Evolutionary conservation across 1,140 invertebrate species (phyloP), one percentile per base, ranked within the genome.

Genomic region (Neodiprion fabricii): DNA sequence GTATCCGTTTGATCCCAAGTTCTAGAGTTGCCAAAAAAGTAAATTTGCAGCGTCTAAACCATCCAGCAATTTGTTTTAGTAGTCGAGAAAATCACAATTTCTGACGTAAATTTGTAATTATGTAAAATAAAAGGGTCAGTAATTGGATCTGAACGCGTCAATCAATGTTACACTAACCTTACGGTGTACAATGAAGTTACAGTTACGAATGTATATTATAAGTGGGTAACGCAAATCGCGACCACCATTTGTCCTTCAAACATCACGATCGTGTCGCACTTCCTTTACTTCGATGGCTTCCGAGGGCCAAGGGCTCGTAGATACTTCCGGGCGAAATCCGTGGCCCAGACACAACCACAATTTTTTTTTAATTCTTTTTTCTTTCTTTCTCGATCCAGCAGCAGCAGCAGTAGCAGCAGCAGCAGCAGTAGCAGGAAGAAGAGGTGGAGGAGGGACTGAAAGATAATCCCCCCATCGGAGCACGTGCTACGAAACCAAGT

Each of bases 401-500:
- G 11, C 53, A 61, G n/a, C 11, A 61, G 53, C n/a, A 14, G 53
- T 9, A 61, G 28, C 53, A 14, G 11, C 11, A 8, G 5, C 53
- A 61, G n/a, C 11, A 0, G 53, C 9, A 14, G 53, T 61, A 61
- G 28, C 28, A 40, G 28, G 28, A 40, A 40, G 28, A 12, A 69
- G 12, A 23, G 40, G 67, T 7, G 10, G 67, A 69, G 23, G 67
- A 23, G 67, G 67, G 23, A 23, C 23, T 28, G n/a, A 48, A 40
- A 28, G 11, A 47, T 48, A 9, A n/a, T 28, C n/a, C 48, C 47
- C 70, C 67, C 67, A 12, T 28, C n/a, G 70, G 17, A 71, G 28
- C 70, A 71, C 70, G 70, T 71, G 70, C 70, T 28, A 48, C 17
- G 28, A 17, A 71, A 61, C 11, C n/a, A 61, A 61, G 11, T 17